Conservation (phyloP, 2,113 vertebrate genomes). For the Prinia subflava region DNA sequence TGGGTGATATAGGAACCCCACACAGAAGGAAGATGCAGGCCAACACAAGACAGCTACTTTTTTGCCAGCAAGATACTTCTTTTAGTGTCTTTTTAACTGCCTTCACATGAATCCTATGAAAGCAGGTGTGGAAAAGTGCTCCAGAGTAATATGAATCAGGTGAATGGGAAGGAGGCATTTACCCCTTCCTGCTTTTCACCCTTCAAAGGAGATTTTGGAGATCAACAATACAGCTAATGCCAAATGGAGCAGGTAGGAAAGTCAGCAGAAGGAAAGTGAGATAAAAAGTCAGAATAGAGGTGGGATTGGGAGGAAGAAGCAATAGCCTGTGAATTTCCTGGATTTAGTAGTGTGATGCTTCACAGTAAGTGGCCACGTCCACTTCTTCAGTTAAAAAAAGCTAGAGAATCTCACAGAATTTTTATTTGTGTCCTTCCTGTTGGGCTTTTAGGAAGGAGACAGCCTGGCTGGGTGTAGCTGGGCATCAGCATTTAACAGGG, state of each 20-base stretch:
- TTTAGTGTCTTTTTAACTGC: not conserved
- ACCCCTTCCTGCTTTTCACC: not conserved
- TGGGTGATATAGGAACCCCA: not conserved
- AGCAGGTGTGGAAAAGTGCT: not conserved
- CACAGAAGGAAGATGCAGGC: not conserved
- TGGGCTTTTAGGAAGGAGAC: not conserved
- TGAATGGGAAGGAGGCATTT: not conserved
- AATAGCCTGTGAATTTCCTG: rapidly evolving
- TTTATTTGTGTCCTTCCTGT: not conserved
- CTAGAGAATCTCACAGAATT: not conserved
- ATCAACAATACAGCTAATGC: not conserved
- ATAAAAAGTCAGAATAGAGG: not conserved
- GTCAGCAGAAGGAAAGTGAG: not conserved
- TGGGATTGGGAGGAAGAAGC: not conserved
- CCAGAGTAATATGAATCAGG: not conserved
- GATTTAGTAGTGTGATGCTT: not conserved
- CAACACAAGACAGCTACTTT: rapidly evolving
- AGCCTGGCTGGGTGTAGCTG: not conserved
- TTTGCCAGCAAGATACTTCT: not conserved
- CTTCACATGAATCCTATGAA: not conserved
- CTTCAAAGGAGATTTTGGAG: not conserved
- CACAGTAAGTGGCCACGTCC: not conserved
- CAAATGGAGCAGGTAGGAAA: not conserved
- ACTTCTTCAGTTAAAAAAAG: not conserved
- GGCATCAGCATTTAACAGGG: not conserved